Base-by-base conservation (phyloP, 2,113 vertebrate species). In the Ariopsis seemanni region DNA sequence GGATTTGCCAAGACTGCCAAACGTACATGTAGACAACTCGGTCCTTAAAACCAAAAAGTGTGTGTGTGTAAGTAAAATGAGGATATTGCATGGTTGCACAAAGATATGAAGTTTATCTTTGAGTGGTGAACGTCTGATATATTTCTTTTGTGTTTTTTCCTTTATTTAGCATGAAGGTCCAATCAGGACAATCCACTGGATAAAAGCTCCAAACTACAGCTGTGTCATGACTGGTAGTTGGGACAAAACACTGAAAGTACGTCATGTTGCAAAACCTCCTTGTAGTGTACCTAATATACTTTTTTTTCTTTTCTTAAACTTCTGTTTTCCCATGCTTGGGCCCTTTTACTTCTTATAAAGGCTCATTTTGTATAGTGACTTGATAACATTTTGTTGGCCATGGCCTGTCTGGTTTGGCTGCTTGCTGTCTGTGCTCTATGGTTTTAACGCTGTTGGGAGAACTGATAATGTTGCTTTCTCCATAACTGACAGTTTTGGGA, bases 171-270 rank as follows among this genome's bases (percentile, higher is more conserved):
- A 99, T 2, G 99, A 99, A 27, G 97, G 97, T 30, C 98, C 99
- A 14, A 98, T 99, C 86, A 99, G 97, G 91, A 95, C 98, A 14
- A 96, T 99, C 86, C 98, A 99, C 75, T 99, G 99, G 99, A 99
- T 99, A 90, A 99, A 99, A 95, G 98, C 99, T 15, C 97, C 98
- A 0, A 99, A 98, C 94, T 99, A 99, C 89, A 99, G 95, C 93
- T 99, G 99, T 85, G 92, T 99, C 90, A 99, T 99, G 99, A 99
- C 97, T 0, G 98, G 98, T 71, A 99, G 98, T 89, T 99, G 99
- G 99, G 99, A 99, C 93, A 99, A 99, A 95, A 99, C 97, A 12
- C 87, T 99, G 79, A 99, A 99, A 97, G 98, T 99, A 91, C 0
- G 83, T 71, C 15, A 84, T 15, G 0, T 30, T 69, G 0, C 87